These are phyloP conservation scores for Habrosyne pyritoides DNA, from an alignment of 2,888 invertebrate species.

Conservation along the genomic window DNA sequence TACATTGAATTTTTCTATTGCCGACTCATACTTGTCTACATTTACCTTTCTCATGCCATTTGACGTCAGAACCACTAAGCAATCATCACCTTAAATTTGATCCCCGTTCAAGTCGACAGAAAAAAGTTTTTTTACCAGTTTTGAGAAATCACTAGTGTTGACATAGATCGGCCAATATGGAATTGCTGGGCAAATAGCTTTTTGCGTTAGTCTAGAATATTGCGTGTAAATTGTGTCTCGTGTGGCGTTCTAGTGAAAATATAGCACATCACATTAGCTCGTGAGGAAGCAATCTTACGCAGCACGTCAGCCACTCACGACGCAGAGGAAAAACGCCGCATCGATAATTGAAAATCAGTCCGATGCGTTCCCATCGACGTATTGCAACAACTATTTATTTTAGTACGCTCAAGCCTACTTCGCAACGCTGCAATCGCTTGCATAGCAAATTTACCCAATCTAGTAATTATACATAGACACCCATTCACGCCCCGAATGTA, in stretches of 20 bases:
- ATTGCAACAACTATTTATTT: conserved; percentile 27
- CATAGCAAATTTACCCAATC: conserved; percentile 22
- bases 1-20: too few relatives aligned
- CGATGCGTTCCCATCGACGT: conserved; percentile 28
- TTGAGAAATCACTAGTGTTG: neutral
- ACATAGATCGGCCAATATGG: neutral
- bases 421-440: conserved; percentile 11
- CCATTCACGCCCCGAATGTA: conserved; percentile 32
- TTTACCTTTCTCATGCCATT: too few relatives aligned
- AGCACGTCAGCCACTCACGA: conserved; percentile 19
- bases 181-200: neutral
- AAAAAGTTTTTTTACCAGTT: neutral
- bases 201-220: conserved; percentile 6
- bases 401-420: conserved; percentile 12
- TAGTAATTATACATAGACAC: conserved; percentile 28
- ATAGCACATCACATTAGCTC: conserved; percentile 10
- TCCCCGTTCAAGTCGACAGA: neutral
- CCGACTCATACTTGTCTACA: too few relatives aligned
- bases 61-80: neutral
- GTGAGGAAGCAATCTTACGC: conserved; percentile 20
- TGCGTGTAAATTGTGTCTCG: conserved; percentile 5
- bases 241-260: neutral
- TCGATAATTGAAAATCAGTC: conserved; percentile 41
- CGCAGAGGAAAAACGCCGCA: conserved; percentile 8
- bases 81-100: neutral